phyloP scores from a whole-genome alignment of 2,113 vertebrate species.

The Leptodactylus fuscus region DNA sequence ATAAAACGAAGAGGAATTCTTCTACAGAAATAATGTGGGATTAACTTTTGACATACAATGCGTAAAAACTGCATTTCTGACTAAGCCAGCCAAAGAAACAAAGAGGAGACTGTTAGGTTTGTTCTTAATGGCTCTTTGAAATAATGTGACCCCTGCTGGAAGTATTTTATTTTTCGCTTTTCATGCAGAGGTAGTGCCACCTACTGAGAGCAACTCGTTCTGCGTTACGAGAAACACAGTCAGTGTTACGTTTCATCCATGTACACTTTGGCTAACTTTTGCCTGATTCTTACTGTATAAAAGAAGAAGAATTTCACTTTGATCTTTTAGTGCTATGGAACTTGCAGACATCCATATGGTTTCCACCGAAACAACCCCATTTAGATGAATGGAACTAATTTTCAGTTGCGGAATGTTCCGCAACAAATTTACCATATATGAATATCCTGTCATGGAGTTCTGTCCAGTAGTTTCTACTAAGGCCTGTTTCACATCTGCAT shows the following conservation, averaged over 20 bases:
- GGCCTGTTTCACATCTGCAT: no score
- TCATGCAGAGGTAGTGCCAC: not conserved
- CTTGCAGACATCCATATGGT: no score
- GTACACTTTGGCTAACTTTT: not conserved
- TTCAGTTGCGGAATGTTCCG: no score
- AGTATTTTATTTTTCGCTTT: not conserved
- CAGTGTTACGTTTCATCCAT: not conserved
- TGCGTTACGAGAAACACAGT: not conserved
- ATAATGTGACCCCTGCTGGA: not conserved
- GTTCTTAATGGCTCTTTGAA: constrained; percentile 43
- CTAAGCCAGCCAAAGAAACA: constrained; percentile 46
- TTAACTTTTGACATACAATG: constrained; percentile 59
- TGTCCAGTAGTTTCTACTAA: no score
- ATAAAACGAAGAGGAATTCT: constrained; percentile 52
- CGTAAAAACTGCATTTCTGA: constrained; percentile 55
- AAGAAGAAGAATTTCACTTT: no score
- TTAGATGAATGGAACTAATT: no score
- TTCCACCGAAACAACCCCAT: no score
- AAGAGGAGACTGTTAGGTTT: constrained; percentile 54
- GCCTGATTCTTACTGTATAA: no score
- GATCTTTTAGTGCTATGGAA: no score
- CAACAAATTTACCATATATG: no score
- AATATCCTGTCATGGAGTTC: no score
- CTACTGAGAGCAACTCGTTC: constrained; percentile 37
- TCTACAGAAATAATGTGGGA: constrained; percentile 54